A percentile compares a stretch with the other conserved stretches of the same genome.
These are phyloP conservation scores for Scortum barcoo DNA, from an alignment of 2,113 vertebrate genomes.

Conservation along the genomic window DNA sequence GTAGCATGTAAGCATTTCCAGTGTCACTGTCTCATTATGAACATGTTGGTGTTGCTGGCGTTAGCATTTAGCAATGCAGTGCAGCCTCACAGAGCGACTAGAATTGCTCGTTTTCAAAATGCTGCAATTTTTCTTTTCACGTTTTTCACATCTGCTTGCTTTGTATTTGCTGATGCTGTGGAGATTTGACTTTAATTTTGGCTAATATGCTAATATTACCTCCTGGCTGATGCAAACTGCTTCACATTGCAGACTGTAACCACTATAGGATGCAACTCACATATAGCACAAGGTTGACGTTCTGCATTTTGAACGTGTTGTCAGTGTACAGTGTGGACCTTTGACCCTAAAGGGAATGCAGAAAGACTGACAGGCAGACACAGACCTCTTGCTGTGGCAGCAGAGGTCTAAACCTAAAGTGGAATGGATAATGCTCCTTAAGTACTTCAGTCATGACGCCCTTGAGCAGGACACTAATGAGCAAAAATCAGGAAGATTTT, in stretches of 20 bases:
- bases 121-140: background rate
- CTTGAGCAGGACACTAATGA: constrained; percentile 20
- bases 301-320: constrained; percentile 1
- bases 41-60: background rate
- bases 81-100: background rate
- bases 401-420: background rate
- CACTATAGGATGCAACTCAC: background rate
- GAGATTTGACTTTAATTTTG: background rate
- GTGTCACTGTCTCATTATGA: background rate
- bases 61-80: background rate
- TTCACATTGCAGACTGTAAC: background rate
- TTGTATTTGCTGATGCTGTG: constrained; percentile 4
- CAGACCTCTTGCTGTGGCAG: background rate
- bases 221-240: background rate
- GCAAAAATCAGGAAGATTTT: background rate
- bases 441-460: background rate
- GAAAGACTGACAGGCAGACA: background rate
- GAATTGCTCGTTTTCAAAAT: background rate
- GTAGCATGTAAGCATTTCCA: background rate
- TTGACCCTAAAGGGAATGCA: constrained; percentile 9
- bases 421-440: constrained; percentile 5
- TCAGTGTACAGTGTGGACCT: constrained; percentile 15
- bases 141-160: background rate
- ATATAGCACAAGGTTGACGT: background rate
- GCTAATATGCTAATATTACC: background rate